Evolutionary conservation across 2,113 vertebrate genomes (phyloP).

Genomic region (Fregata magnificens): DNA sequence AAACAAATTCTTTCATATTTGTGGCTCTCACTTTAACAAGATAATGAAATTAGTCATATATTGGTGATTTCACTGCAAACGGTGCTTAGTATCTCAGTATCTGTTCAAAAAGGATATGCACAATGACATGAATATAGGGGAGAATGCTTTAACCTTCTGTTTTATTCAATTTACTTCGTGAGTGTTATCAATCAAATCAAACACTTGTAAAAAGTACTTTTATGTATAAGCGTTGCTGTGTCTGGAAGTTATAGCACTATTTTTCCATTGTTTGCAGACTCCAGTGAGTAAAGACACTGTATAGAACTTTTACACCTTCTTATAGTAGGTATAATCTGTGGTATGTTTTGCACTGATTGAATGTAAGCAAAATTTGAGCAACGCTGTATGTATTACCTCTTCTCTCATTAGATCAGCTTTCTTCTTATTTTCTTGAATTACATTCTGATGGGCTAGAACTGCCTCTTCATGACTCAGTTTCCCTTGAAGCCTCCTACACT

Average conservation of each 20-base stretch:
- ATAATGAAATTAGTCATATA: background rate
- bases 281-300: background rate
- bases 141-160: background rate
- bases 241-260: background rate
- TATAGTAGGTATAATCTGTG: background rate
- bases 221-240: background rate
- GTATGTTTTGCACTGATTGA: background rate
- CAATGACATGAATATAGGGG: background rate
- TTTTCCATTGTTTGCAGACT: background rate
- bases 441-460: constrained; percentile 73
- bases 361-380: background rate
- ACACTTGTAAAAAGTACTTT: background rate
- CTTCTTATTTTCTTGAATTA: constrained; percentile 80
- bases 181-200: background rate
- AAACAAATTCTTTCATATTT: background rate
- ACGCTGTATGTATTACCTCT: constrained; percentile 72
- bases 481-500: constrained; percentile 76
- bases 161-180: background rate
- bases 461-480: constrained; percentile 84
- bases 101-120: background rate
- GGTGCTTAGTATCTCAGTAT: background rate
- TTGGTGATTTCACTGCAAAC: background rate
- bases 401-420: constrained; percentile 80
- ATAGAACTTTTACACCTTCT: background rate
- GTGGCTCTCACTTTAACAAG: background rate